These are phyloP conservation scores for Agapornis roseicollis DNA, from an alignment of 2,113 vertebrate genomes.

Conservation along the genomic window DNA sequence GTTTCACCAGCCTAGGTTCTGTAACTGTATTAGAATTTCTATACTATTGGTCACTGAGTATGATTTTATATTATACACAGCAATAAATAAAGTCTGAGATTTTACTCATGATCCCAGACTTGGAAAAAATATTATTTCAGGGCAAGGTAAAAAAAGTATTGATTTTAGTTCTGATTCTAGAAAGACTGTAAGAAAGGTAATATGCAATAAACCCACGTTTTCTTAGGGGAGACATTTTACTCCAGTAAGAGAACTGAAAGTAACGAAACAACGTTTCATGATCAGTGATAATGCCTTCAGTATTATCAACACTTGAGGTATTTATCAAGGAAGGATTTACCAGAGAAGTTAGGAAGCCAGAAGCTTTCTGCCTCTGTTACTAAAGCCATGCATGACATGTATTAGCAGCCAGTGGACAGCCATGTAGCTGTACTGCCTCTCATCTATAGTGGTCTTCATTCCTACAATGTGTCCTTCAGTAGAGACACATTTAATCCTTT, in stretches of 20 bases:
- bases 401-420: not conserved
- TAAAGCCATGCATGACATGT: rapidly evolving
- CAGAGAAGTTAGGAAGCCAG: not conserved
- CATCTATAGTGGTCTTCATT: not conserved
- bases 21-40: not conserved
- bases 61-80: not conserved
- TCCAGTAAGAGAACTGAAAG: not conserved
- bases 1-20: not conserved
- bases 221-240: not conserved
- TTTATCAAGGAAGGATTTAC: not conserved
- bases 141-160: not conserved
- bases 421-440: not conserved
- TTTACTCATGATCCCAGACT: not conserved
- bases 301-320: not conserved
- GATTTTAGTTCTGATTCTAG: slow-evolving; percentile 43
- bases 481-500: not conserved
- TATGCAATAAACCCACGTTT: not conserved
- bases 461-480: not conserved
- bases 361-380: not conserved
- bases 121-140: not conserved
- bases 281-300: not conserved
- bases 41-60: not conserved
- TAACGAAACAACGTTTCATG: not conserved
- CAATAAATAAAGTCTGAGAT: not conserved
- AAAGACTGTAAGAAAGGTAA: slow-evolving; percentile 3